Evolutionary conservation across 1,140 invertebrate genomes (phyloP).

Genomic region (Conopomorpha cramerella): DNA sequence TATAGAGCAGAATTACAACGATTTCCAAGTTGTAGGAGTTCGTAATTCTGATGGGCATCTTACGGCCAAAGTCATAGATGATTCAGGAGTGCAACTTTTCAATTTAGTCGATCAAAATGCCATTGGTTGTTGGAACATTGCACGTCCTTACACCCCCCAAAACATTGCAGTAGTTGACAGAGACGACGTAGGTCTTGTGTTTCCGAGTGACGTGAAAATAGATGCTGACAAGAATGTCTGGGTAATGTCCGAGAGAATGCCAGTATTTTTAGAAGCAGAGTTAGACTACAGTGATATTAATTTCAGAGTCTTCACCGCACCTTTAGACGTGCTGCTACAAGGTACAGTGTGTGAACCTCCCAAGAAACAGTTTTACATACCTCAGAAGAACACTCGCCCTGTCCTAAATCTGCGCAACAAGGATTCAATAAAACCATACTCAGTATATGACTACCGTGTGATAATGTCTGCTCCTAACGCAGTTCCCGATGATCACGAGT

Average conservation of each 20-base stretch:
- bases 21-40: conserved; percentile 71
- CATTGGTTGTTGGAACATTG: conserved; percentile 79
- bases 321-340: conserved; percentile 65
- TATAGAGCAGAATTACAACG: conserved; percentile 72
- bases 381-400: too few relatives aligned
- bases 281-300: conserved; percentile 78
- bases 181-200: conserved; percentile 75
- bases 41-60: conserved; percentile 70
- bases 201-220: conserved; percentile 79
- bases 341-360: conserved; percentile 72
- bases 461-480: too few relatives aligned
- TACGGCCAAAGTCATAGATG: conserved; percentile 73
- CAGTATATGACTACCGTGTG: too few relatives aligned
- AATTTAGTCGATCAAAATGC: conserved; percentile 80
- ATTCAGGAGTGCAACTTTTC: conserved; percentile 74
- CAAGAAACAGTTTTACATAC: neutral
- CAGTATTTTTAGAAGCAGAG: conserved; percentile 71
- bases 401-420: too few relatives aligned
- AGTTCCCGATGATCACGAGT: too few relatives aligned
- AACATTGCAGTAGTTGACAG: conserved; percentile 74
- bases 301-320: conserved; percentile 74
- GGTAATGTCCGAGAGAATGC: conserved; percentile 82
- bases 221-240: conserved; percentile 68
- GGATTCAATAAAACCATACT: too few relatives aligned
- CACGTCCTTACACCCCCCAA: conserved; percentile 65